A percentile compares a stretch with the other conserved stretches of the same genome.
These are phyloP conservation scores for Macrochelys suwanniensis DNA, from an alignment of 2,797 vertebrate genomes.

Conservation along the genomic window DNA sequence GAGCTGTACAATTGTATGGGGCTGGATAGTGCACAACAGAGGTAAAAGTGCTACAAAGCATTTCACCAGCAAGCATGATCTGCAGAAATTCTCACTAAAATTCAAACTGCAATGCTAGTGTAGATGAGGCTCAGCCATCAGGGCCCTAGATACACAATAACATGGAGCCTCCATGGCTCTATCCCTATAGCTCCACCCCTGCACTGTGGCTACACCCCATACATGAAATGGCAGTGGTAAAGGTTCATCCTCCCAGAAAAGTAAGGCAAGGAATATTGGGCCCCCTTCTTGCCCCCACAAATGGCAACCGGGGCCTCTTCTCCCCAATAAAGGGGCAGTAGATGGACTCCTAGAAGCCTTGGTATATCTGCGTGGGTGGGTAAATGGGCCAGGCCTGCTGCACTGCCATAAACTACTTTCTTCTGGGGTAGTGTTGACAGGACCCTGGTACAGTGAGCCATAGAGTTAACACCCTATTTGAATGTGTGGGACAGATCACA, in stretches of 20 bases:
- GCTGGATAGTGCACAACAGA: not conserved
- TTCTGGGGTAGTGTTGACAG: not conserved
- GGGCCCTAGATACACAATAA: not conserved
- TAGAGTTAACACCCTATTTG: not conserved
- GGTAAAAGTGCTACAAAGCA: not conserved
- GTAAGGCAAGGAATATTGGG: not conserved
- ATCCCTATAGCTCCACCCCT: not conserved
- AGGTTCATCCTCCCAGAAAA: not conserved
- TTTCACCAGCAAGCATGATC: not conserved
- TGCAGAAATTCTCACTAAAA: not conserved
- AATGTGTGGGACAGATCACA: not conserved
- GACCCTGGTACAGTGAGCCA: not conserved
- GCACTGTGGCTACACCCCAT: not conserved
- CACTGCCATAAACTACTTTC: not conserved
- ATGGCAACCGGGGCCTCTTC: not conserved
- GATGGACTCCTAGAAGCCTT: not conserved
- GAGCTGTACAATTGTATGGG: not conserved
- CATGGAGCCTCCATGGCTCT: not conserved
- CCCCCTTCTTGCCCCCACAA: not conserved
- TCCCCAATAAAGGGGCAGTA: not conserved
- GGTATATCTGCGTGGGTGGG: not conserved
- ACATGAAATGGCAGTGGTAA: not conserved
- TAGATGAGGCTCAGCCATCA: not conserved
- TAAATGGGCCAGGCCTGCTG: not conserved
- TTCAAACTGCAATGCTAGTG: not conserved